Conservation (phyloP, 2,797 vertebrate species). For the Heteromormyrus szaboi region DNA sequence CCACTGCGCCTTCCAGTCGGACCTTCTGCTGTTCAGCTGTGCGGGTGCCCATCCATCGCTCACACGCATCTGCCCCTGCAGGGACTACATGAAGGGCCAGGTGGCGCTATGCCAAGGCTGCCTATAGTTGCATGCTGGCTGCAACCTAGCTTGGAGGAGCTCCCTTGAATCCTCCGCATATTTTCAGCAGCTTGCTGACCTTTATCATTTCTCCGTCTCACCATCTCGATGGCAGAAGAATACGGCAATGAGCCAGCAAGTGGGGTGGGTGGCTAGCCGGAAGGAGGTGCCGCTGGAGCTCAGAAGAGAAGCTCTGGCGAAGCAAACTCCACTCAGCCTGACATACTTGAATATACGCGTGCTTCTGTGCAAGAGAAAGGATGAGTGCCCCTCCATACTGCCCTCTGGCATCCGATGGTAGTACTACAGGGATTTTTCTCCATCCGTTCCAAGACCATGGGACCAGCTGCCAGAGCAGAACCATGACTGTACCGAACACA, state of each 20-base stretch:
- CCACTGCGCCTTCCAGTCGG: slow-evolving; percentile 72
- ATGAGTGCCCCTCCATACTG: slow-evolving; percentile 26
- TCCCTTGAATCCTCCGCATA: neutral
- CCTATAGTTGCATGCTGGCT: slow-evolving; percentile 64
- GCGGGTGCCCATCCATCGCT: slow-evolving; percentile 63
- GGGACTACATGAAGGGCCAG: slow-evolving; percentile 80
- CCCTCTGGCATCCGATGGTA: slow-evolving; percentile 21
- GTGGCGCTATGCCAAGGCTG: slow-evolving; percentile 78
- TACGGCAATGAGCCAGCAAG: neutral
- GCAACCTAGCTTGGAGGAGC: neutral
- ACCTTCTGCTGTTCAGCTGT: slow-evolving; percentile 73
- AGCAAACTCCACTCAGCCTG: slow-evolving; percentile 24
- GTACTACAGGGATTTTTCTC: slow-evolving; percentile 31
- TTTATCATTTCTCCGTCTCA: neutral
- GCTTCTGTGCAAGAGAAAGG: slow-evolving; percentile 18
- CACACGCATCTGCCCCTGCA: slow-evolving; percentile 69
- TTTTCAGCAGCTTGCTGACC: neutral
- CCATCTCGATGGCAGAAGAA: neutral
- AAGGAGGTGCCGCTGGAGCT: neutral
- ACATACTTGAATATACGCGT: slow-evolving; percentile 58
- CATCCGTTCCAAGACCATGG: slow-evolving; percentile 6
- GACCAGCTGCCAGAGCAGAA: slow-evolving; percentile 25
- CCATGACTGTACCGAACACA: neutral
- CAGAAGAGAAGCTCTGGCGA: neutral
- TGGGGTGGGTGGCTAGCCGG: neutral